Evolutionary conservation across 2,113 vertebrate species (phyloP), one percentile per base, ranked within the genome.

Genomic region (Vicugna pacos): DNA sequence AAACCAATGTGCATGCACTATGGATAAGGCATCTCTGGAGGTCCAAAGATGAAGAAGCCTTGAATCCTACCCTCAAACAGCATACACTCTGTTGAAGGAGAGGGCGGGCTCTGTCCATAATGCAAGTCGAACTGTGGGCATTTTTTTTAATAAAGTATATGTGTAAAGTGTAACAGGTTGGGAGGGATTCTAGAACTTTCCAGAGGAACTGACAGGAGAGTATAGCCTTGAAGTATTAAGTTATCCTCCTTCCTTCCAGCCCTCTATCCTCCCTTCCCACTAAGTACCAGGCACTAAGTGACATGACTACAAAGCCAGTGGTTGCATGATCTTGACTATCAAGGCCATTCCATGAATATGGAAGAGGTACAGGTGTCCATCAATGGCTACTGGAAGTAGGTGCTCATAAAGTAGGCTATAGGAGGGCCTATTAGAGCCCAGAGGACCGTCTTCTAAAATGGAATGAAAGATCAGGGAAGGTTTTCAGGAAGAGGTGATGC

Each of bases 61-160:
- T 73, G 38, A 92, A 79, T 58, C 26, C 48, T 85, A 48, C 82
- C 70, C 54, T 92, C 65, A 85, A n/a, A 95, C 35, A 85, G 22
- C 58, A 70, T 54, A 65, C 0, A 6, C 15, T n/a, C 38, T 96
- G 16, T 81, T 84, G 81, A 79, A 56, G 46, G 10, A 85, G 32
- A 82, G 9, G 62, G 2, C 2, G 13, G 50, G 46, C 1, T 10
- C 30, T 96, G 16, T 60, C 17, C 35, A 26, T 56, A 35, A 48
- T 60, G 24, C 52, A 93, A 80, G 56, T 50, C 75, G 62, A 83
- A 70, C 15, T 32, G 42, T 72, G 50, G 58, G 28, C 15, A 28
- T 48, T 58, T 62, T 92, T 64, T 92, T 64, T 20, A 11, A 42
- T 30, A 76, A n/a, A 60, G 24, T 88, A 24, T 54, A 17, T 81